Evolutionary conservation across 2,888 invertebrate genomes (phyloP).

Genomic region (Rhynchonema sp.): DNA sequence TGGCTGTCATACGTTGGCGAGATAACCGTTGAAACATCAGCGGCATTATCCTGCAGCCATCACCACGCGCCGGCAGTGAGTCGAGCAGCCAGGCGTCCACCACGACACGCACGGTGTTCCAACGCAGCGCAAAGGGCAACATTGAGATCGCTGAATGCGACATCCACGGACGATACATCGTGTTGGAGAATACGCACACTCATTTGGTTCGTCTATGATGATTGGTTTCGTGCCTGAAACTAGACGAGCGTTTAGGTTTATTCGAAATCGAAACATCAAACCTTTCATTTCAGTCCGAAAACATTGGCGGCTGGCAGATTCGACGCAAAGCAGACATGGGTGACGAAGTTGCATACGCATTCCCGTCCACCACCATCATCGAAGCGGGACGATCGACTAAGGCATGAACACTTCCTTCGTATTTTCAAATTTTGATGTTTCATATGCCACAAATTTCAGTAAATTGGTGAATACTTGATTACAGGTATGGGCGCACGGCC

Average conservation of each 20-base stretch:
- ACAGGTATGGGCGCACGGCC: slow-evolving; percentile 31
- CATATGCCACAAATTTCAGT: too few relatives aligned
- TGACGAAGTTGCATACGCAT: slow-evolving; percentile 14
- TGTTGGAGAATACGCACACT: slow-evolving; percentile 33
- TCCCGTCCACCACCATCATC: slow-evolving; percentile 12
- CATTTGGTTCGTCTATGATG: slow-evolving; percentile 16
- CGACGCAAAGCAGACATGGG: slow-evolving; percentile 25
- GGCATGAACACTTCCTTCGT: too few relatives aligned
- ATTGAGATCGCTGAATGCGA: slow-evolving; percentile 32
- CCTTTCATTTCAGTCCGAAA: slow-evolving; percentile 31
- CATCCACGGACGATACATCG: slow-evolving; percentile 32
- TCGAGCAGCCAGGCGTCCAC: too few relatives aligned
- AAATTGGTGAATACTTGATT: slow-evolving; percentile 3
- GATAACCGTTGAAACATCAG: too few relatives aligned
- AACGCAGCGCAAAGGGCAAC: slow-evolving; percentile 35
- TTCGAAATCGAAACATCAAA: too few relatives aligned
- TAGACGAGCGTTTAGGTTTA: background rate
- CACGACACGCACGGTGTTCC: slow-evolving; percentile 38
- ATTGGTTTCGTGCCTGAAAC: background rate
- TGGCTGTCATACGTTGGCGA: too few relatives aligned
- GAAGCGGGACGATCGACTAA: slow-evolving; percentile 14
- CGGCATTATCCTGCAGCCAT: too few relatives aligned
- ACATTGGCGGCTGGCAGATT: slow-evolving; percentile 28
- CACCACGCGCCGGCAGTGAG: too few relatives aligned
- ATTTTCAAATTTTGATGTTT: too few relatives aligned